A percentile compares a stretch with the other conserved stretches of the same genome.
Evolutionary conservation across 2,113 vertebrate genomes (phyloP).

Genomic region (Blennius ocellaris): DNA sequence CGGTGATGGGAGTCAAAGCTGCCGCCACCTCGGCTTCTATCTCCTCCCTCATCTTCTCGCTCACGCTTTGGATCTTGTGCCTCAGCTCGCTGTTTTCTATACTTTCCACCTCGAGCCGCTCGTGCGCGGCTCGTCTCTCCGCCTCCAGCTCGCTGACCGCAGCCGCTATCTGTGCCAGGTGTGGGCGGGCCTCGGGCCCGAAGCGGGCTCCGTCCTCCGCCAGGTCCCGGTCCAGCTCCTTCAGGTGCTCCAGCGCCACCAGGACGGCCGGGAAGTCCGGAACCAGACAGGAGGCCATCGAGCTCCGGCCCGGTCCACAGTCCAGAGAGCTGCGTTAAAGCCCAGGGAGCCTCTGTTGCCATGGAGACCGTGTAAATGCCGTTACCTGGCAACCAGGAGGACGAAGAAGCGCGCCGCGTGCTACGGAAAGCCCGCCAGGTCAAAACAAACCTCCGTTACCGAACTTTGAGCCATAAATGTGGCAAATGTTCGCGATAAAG

Average conservation of each 20-base stretch:
- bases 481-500: not conserved
- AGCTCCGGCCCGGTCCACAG: not conserved
- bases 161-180: constrained; percentile 77
- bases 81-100: constrained; percentile 86
- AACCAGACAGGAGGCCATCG: constrained; percentile 71
- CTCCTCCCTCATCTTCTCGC: constrained; percentile 55
- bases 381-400: no score
- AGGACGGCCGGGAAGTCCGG: constrained; percentile 74
- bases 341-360: not conserved
- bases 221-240: constrained; percentile 80
- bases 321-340: not conserved
- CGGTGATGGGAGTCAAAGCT: constrained; percentile 64
- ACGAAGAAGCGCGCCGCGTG: not conserved
- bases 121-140: constrained; percentile 74
- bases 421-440: constrained; percentile 44
- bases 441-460: not conserved
- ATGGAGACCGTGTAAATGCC: no score
- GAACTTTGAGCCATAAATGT: not conserved
- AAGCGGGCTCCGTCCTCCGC: constrained; percentile 77
- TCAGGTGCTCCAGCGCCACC: constrained; percentile 74
- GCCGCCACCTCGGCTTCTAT: constrained; percentile 70
- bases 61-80: constrained; percentile 69
- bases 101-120: constrained; percentile 86
- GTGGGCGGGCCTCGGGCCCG: constrained; percentile 77
- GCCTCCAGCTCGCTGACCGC: constrained; percentile 84